Evolutionary conservation across 2,888 invertebrate genomes (phyloP).

Genomic region (Drosophila helvetica): DNA sequence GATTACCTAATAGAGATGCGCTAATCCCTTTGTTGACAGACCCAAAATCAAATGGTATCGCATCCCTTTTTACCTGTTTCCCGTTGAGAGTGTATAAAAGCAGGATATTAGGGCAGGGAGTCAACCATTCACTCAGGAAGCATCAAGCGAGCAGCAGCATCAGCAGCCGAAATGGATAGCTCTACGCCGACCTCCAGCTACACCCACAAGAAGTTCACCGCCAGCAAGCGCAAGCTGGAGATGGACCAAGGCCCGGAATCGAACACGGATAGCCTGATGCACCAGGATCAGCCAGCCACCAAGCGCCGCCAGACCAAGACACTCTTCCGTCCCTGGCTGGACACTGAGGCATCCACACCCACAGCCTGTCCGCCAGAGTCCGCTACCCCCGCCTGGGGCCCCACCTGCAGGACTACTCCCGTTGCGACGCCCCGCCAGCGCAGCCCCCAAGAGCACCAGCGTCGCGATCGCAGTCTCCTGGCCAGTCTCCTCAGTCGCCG

Average conservation of each 20-base stretch:
- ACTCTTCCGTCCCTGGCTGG: slow-evolving; percentile 66
- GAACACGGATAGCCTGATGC: slow-evolving; percentile 34
- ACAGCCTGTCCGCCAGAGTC: slow-evolving; percentile 9
- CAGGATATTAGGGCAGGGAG: slow-evolving; percentile 45
- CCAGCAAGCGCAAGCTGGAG: slow-evolving; percentile 52
- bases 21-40: slow-evolving; percentile 62
- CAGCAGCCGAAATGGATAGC: slow-evolving; percentile 27
- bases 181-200: slow-evolving; percentile 29
- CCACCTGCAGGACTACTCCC: slow-evolving; percentile 19
- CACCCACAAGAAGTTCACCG: slow-evolving; percentile 61
- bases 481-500: slow-evolving; percentile 75
- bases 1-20: slow-evolving; percentile 57
- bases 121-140: slow-evolving; percentile 53
- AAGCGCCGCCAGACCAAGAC: slow-evolving; percentile 53
- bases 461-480: slow-evolving; percentile 73
- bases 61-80: slow-evolving; percentile 15
- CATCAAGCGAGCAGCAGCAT: slow-evolving; percentile 52
- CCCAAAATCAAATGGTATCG: slow-evolving; percentile 2
- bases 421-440: slow-evolving; percentile 38
- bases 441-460: slow-evolving; percentile 76
- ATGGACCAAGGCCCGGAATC: slow-evolving; percentile 39
- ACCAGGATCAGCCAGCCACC: slow-evolving; percentile 6
- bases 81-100: slow-evolving; percentile 68
- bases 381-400: slow-evolving; percentile 2
- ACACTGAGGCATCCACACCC: background rate